phyloP scores from a whole-genome alignment of 2,113 vertebrate genomes.

The Poicephalus gulielmi region DNA sequence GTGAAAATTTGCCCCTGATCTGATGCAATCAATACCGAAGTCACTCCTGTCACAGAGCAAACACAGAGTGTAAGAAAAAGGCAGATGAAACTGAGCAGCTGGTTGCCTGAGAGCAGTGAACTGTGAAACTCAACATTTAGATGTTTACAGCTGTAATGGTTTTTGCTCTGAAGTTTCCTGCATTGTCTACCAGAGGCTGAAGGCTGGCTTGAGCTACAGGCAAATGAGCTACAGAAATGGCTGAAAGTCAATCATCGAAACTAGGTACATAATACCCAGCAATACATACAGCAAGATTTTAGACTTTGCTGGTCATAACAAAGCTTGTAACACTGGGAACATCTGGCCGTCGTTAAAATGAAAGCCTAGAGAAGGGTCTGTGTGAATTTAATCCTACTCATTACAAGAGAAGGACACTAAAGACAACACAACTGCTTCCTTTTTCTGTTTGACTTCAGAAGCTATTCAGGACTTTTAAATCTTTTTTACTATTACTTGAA shows the following conservation, averaged over 20 bases:
- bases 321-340: neutral
- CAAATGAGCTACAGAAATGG: neutral
- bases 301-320: neutral
- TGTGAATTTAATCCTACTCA: neutral
- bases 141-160: neutral
- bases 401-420: neutral
- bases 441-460: slow-evolving; percentile 5
- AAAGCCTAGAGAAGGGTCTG: neutral
- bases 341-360: neutral
- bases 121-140: slow-evolving; percentile 1
- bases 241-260: neutral
- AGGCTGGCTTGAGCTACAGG: neutral
- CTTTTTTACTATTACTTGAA: slow-evolving; percentile 24
- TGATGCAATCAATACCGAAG: neutral
- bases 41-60: neutral
- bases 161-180: neutral
- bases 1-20: neutral
- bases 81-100: neutral
- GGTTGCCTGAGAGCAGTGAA: neutral
- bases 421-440: neutral
- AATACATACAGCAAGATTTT: fast-evolving
- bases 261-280: neutral
- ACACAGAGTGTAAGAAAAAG: neutral
- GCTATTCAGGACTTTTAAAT: neutral
- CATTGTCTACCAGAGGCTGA: neutral